Evolutionary conservation across 23 tunicate species (phyloP).

Genomic region (Ascidia mentula): DNA sequence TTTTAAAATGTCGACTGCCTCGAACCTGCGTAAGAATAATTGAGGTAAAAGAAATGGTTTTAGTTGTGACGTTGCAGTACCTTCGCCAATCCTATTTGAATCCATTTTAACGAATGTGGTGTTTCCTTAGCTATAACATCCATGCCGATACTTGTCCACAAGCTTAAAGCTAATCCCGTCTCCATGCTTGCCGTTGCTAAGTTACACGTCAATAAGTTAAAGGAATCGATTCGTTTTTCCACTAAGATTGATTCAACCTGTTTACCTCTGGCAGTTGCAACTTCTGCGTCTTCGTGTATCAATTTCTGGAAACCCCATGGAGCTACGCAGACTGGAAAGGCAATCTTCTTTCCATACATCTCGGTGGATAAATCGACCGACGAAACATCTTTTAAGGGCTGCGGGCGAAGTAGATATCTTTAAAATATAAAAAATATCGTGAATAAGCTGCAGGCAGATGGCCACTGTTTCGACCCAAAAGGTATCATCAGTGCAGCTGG

Average conservation of each 20-base stretch:
- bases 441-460: no score
- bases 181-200: neutral
- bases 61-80: no score
- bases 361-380: slow-evolving; percentile 20
- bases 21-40: no score
- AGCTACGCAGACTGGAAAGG: slow-evolving; percentile 42
- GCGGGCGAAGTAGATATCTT: slow-evolving; percentile 62
- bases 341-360: slow-evolving; percentile 15
- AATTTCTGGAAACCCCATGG: slow-evolving; percentile 19
- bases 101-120: neutral
- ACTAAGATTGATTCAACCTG: neutral
- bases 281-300: neutral
- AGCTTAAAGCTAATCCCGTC: neutral
- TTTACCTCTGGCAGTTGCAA: neutral
- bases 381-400: slow-evolving; percentile 42
- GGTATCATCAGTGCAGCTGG: no score
- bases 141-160: neutral
- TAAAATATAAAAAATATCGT: no score
- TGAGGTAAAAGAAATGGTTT: no score
- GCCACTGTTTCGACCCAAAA: no score
- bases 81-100: neutral
- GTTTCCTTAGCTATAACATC: neutral
- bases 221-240: neutral
- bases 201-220: no score
- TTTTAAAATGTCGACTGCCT: no score